Evolutionary conservation across 2,113 vertebrate genomes (phyloP).

Genomic region (Peromyscus maniculatus): DNA sequence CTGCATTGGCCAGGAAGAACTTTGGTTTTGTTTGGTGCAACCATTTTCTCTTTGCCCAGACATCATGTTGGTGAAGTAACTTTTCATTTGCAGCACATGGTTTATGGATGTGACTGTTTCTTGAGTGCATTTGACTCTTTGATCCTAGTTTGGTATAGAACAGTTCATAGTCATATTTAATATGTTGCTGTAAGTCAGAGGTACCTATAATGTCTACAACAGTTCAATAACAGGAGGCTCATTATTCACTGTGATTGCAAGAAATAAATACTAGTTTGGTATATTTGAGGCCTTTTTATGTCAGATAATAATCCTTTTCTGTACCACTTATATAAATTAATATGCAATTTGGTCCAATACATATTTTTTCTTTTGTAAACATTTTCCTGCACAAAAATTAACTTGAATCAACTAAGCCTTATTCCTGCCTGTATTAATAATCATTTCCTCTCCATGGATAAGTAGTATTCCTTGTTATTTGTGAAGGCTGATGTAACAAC

Average conservation of each 20-base stretch:
- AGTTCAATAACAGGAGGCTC: conserved; percentile 23
- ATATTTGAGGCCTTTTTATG: conserved; percentile 20
- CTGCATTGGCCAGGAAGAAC: conserved; percentile 55
- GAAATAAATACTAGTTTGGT: conserved; percentile 47
- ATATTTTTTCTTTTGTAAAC: conserved; percentile 43
- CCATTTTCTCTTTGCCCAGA: conserved; percentile 63
- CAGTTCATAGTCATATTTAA: conserved; percentile 56
- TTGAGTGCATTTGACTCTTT: conserved; percentile 64
- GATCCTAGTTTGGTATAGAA: conserved; percentile 71
- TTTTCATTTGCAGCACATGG: conserved; percentile 72
- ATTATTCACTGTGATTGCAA: conserved; percentile 31
- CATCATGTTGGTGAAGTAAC: conserved; percentile 47
- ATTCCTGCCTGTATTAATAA: not conserved
- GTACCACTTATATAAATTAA: conserved; percentile 1
- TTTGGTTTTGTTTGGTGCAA: conserved; percentile 58
- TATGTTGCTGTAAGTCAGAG: conserved; percentile 54
- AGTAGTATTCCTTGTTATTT: conserved; percentile 78
- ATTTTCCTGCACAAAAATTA: conserved; percentile 2
- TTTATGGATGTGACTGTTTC: conserved; percentile 45
- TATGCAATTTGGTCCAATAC: not conserved
- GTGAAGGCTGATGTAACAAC: conserved; percentile 70
- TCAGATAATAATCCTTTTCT: conserved; percentile 32
- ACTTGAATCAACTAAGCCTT: conserved; percentile 58
- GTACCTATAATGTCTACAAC: not conserved
- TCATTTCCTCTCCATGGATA: conserved; percentile 72